Percentiles rank a stretch among this genome's conserved stretches.
phyloP scores from a whole-genome alignment of 30 jellyfish, hydroid and myxozoan genomes.

The Mastigias papua region DNA sequence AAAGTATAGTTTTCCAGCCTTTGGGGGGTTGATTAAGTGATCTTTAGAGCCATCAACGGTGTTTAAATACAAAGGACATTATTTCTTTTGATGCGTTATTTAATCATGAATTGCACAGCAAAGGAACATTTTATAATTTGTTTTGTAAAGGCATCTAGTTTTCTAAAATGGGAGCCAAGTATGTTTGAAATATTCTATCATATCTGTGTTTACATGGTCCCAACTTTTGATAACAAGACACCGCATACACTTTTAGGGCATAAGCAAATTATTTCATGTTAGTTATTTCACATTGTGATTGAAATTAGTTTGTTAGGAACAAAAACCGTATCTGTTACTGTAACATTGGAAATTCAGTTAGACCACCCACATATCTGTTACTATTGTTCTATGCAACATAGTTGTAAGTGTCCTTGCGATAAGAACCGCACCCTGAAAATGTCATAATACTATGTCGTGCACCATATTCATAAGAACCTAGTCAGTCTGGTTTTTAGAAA shows the following conservation, averaged over 20 bases:
- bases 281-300: background rate
- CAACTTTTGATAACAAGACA: background rate
- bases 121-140: background rate
- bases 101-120: background rate
- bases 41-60: too few relatives aligned
- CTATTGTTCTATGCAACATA: background rate
- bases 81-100: too few relatives aligned
- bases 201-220: background rate
- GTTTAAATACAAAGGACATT: too few relatives aligned
- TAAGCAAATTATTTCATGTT: background rate
- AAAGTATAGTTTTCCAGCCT: too few relatives aligned
- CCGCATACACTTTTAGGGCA: background rate
- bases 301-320: background rate
- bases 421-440: constrained; percentile 4
- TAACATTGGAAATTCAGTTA: background rate
- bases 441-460: too few relatives aligned
- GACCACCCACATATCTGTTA: background rate
- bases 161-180: background rate
- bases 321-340: background rate
- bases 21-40: too few relatives aligned
- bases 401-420: constrained; percentile 8
- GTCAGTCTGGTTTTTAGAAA: too few relatives aligned
- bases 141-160: background rate
- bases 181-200: background rate
- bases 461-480: too few relatives aligned